phyloP scores from a whole-genome alignment of 1,140 invertebrate species.

The Rhysida immarginata region DNA sequence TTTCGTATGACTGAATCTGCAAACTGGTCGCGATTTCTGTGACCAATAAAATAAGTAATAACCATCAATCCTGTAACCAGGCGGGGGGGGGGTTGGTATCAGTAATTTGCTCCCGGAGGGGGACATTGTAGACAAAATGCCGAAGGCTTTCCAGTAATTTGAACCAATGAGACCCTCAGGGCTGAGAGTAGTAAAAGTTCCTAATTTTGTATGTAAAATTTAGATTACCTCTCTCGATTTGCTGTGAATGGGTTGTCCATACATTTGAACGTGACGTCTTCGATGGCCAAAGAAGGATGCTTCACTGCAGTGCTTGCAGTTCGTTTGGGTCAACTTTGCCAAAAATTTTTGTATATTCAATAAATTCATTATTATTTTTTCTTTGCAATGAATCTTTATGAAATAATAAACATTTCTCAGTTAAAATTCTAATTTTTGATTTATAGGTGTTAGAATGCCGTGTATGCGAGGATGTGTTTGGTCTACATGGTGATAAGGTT shows the following conservation, averaged over 20 bases:
- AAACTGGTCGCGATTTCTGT: too few species aligned
- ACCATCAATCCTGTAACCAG: too few species aligned
- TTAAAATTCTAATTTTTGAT: background rate
- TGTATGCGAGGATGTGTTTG: constrained; percentile 45
- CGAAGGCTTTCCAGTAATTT: background rate
- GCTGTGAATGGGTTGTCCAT: too few species aligned
- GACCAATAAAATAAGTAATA: too few species aligned
- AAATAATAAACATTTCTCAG: background rate
- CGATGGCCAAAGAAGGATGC: background rate
- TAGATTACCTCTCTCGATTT: too few species aligned
- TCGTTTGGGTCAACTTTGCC: background rate
- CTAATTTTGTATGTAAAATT: background rate
- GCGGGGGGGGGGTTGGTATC: too few species aligned
- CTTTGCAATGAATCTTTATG: background rate
- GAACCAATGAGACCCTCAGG: background rate
- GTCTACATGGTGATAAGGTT: constrained; percentile 43
- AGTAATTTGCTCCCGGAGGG: too few species aligned
- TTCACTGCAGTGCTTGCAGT: background rate
- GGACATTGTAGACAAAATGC: too few species aligned
- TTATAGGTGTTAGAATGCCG: constrained; percentile 40
- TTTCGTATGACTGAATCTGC: too few species aligned
- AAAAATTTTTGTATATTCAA: background rate
- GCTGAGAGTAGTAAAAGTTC: background rate
- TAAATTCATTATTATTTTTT: background rate
- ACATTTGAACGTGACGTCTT: background rate